Evolutionary conservation across 2,797 vertebrate species (phyloP).

Genomic region (Manis crassicaudata): DNA sequence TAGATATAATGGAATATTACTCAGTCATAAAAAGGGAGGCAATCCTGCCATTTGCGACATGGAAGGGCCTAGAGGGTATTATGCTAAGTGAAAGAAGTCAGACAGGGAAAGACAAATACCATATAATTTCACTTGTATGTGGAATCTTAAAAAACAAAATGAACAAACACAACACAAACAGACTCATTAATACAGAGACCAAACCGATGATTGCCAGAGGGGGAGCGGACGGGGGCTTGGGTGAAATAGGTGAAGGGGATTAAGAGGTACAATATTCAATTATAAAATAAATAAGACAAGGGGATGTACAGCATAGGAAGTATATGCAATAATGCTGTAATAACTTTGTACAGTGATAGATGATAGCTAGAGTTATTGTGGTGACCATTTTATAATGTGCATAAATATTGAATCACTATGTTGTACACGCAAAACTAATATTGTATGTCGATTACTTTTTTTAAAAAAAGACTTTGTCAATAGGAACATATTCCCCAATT

Average conservation of each 20-base stretch:
- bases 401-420: not conserved
- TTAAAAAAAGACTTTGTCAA: not conserved
- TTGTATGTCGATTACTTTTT: not conserved
- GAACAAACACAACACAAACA: not conserved
- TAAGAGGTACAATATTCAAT: not conserved
- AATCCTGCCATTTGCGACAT: not conserved
- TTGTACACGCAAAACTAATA: not conserved
- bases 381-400: not conserved
- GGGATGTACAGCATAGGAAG: not conserved
- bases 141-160: not conserved
- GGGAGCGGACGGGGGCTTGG: not conserved
- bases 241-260: not conserved
- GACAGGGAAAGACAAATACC: not conserved
- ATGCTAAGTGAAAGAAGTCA: not conserved
- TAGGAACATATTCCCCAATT: slow-evolving; percentile 29
- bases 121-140: not conserved
- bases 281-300: not conserved
- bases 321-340: not conserved
- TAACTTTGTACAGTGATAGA: not conserved
- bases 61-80: not conserved
- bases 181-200: not conserved
- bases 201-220: not conserved
- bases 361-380: not conserved
- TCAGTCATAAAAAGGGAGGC: not conserved
- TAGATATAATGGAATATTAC: no score